Base-by-base conservation (phyloP, 2,113 vertebrate genomes). In the Apistogramma diplotaenia region DNA sequence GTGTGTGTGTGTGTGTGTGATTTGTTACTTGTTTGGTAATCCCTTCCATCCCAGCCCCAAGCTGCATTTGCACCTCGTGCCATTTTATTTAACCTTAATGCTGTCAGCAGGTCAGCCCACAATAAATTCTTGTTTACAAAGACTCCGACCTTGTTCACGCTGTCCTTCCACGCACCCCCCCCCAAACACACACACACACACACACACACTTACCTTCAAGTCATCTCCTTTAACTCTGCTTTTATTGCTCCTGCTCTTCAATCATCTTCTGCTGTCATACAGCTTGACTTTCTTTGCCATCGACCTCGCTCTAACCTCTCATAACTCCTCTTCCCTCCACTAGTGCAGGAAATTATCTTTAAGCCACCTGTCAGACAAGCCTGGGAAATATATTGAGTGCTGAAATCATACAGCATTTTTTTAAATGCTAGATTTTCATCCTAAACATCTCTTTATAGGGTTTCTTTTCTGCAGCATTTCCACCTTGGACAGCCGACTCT, bases 211-310 rank as follows among this genome's bases (percentile, higher is more conserved):
- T 72, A 54, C 60, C 84, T 65, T 77, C 61, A 37, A 59, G 46
- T 84, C 53, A 6, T 40, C 70, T 18, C 73, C 78, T 76, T 29
- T 77, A 70, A 53, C 53, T 54, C 85, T n/a, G 13, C 43, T 85
- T 78, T 88, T 88, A 85, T 89, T 81, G 82, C 79, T 59, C 10
- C 61, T 5, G 2, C 60, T 65, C 43, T n/a, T 70, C 43, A 70
- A n/a, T 70, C 25, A 29, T 51, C 43, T 70, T 70, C 62, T 71
- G 49, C 23, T 53, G 51, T 82, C 40, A 37, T 31, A 49, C 6
- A 81, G 55, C 25, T 35, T 18, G 21, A 76, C 51, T 60, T 15
- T 18, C 16, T 72, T 35, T 62, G 19, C 61, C 15, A 18, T 62
- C 23, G 2, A 31, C 70, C 79, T 72, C 2, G 21, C 18, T 13